Conservation (phyloP, 2,888 invertebrate genomes). For the Lasioglossum lativentre region DNA sequence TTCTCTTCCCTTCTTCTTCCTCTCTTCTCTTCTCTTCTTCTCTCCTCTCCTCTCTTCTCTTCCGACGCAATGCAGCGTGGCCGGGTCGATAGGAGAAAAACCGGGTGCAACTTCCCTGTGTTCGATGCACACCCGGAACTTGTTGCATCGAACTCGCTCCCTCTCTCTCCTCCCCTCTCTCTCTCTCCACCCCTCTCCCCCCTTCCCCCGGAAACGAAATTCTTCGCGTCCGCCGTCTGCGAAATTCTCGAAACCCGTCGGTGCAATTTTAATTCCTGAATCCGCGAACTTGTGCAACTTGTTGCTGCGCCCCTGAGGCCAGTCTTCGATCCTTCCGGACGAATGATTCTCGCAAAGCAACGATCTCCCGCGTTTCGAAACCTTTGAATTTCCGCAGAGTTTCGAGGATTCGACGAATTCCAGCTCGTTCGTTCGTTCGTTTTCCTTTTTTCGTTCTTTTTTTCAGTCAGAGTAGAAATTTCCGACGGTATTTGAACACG, state of each 20-base stretch:
- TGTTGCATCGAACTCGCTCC: conserved; percentile 37
- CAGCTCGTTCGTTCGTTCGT: not conserved
- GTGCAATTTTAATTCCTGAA: conserved; percentile 2
- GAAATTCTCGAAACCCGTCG: not conserved
- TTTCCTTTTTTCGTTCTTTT: not conserved
- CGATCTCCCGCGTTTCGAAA: not conserved
- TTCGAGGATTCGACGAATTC: not conserved
- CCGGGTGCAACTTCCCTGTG: not conserved
- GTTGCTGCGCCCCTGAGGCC: not conserved
- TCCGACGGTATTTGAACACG: not conserved
- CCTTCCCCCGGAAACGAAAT: not conserved
- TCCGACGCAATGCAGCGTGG: not conserved
- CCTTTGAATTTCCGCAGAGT: not conserved
- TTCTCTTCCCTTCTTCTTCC: not conserved
- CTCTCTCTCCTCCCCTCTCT: no score
- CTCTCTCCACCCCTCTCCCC: no score
- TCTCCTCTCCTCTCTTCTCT: not conserved
- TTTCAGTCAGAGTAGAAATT: not conserved
- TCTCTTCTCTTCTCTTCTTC: not conserved
- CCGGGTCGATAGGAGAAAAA: not conserved
- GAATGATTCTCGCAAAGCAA: not conserved
- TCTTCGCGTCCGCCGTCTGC: not conserved
- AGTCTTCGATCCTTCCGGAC: not conserved
- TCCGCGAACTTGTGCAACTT: conserved; percentile 10
- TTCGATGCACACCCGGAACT: conserved; percentile 19